A percentile compares a stretch with the other conserved stretches of the same genome.
Evolutionary conservation across 1,140 invertebrate species (phyloP).

Genomic region (Drosophila trapezifrons): DNA sequence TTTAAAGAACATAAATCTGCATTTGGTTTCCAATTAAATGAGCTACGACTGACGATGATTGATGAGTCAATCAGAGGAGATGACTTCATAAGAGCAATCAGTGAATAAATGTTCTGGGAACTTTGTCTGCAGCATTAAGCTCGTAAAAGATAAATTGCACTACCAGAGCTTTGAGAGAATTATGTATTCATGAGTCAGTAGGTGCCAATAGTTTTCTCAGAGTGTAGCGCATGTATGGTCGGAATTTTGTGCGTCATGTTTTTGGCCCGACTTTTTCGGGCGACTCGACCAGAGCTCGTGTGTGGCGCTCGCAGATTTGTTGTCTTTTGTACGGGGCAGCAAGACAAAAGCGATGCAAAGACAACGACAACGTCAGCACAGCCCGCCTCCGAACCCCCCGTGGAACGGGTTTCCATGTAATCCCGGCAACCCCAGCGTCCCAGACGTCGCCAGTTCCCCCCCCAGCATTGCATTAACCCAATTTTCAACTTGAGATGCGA

Average conservation of each 20-base stretch:
- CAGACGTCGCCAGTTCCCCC: slow-evolving; percentile 16
- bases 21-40: slow-evolving; percentile 19
- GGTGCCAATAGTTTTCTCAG: neutral
- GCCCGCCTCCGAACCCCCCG: neutral
- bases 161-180: neutral
- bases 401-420: slow-evolving; percentile 68
- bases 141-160: neutral
- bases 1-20: neutral
- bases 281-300: slow-evolving; percentile 40
- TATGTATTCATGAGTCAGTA: slow-evolving; percentile 4
- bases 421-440: slow-evolving; percentile 17
- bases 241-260: slow-evolving; percentile 78
- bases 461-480: slow-evolving; percentile 78
- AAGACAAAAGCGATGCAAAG: slow-evolving; percentile 69
- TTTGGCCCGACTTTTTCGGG: slow-evolving; percentile 28
- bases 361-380: slow-evolving; percentile 47
- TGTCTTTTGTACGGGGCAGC: slow-evolving; percentile 75
- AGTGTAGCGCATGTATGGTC: slow-evolving; percentile 22
- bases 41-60: slow-evolving; percentile 23
- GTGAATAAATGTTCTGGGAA: neutral
- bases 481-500: slow-evolving; percentile 79
- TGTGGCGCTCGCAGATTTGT: slow-evolving; percentile 72
- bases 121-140: neutral
- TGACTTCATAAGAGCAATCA: slow-evolving; percentile 30
- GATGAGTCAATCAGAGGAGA: slow-evolving; percentile 28